Percentiles rank a stretch among this genome's conserved stretches.
These are phyloP conservation scores for Eulithis testata DNA, from an alignment of 2,888 invertebrate genomes.

Conservation along the genomic window DNA sequence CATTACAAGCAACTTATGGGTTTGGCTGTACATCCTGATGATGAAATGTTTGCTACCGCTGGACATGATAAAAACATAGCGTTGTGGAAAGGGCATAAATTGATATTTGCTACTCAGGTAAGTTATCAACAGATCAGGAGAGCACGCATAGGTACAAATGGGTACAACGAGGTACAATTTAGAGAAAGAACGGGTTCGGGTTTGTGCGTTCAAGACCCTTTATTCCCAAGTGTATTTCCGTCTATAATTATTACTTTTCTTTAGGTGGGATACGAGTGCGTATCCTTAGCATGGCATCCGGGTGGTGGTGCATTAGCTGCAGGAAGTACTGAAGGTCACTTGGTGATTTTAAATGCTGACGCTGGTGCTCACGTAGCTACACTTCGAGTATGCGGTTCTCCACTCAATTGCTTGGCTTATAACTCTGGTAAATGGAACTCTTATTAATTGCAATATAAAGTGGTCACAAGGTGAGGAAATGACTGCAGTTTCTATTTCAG, in stretches of 20 bases:
- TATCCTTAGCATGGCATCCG: slow-evolving; percentile 94
- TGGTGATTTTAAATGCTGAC: slow-evolving; percentile 93
- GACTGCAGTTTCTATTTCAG: slow-evolving; percentile 73
- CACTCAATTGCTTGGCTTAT: slow-evolving; percentile 93
- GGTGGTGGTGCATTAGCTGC: slow-evolving; percentile 94
- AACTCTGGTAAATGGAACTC: slow-evolving; percentile 88
- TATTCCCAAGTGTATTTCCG: too few relatives aligned
- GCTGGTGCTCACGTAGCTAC: slow-evolving; percentile 94
- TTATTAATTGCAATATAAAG: neutral
- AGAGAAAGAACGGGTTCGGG: too few relatives aligned
- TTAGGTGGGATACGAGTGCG: slow-evolving; percentile 93
- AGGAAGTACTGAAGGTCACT: slow-evolving; percentile 95
- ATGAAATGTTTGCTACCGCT: slow-evolving; percentile 95
- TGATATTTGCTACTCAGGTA: slow-evolving; percentile 94
- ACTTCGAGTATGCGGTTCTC: slow-evolving; percentile 93
- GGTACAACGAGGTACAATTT: too few relatives aligned
- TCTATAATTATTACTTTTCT: neutral
- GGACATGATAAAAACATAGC: slow-evolving; percentile 96
- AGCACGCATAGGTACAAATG: too few relatives aligned
- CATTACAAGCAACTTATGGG: slow-evolving; percentile 95
- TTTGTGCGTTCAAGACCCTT: too few relatives aligned
- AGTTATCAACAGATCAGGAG: slow-evolving; percentile 1
- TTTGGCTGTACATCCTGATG: slow-evolving; percentile 94
- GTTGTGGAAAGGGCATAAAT: slow-evolving; percentile 94
- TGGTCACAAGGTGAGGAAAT: neutral